Evolutionary conservation across 2,888 invertebrate genomes (phyloP), one percentile per base, ranked within the genome.

Genomic region (Hypsopygia costalis): DNA sequence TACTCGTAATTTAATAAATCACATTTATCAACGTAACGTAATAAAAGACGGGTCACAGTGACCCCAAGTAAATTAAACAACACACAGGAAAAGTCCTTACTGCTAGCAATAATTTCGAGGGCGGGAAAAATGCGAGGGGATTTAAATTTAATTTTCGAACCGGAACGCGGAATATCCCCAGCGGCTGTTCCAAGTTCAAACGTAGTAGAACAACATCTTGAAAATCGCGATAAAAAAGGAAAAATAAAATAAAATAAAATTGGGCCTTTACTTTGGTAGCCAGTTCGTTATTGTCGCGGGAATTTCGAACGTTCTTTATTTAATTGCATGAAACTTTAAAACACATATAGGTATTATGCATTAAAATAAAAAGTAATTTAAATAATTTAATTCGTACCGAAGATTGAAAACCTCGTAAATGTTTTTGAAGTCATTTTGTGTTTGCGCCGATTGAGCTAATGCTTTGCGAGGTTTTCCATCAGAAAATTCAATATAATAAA

Each of bases 81-180:
- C 63, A 61, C 62, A 54, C 62, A 59, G 66, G 58, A 72, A 69
- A 77, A 69, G 62, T 73, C 70, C 71, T 76, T 70, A 71, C 72
- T 68, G 73, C 66, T 63, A 65, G 73, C 71, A 72, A 79, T 80
- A 79, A 86, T 83, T 80, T 52, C 64, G 63, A 78, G 85, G 85
- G 83, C 73, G 76, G 79, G 59, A 82, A 82, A 83, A 87, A 81
- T 68, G 70, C 67, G 70, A 74, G 86, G 86, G 88, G 82, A 81
- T 79, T 83, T 80, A 82, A 88, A 88, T 87, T 88, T 86, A 87
- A 88, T 87, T 87, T 87, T 75, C 75, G 72, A 79, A 77, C 77
- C 65, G 72, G 59, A 83, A 82, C 81, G 80, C 77, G 77, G 77
- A 83, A 77, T 69, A 79, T 83, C 73, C 83, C 83, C 64, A 63